Percentiles rank a stretch among this genome's conserved stretches.
Evolutionary conservation across 2,888 invertebrate species (phyloP).

Genomic region (Polylopha cassiicola): DNA sequence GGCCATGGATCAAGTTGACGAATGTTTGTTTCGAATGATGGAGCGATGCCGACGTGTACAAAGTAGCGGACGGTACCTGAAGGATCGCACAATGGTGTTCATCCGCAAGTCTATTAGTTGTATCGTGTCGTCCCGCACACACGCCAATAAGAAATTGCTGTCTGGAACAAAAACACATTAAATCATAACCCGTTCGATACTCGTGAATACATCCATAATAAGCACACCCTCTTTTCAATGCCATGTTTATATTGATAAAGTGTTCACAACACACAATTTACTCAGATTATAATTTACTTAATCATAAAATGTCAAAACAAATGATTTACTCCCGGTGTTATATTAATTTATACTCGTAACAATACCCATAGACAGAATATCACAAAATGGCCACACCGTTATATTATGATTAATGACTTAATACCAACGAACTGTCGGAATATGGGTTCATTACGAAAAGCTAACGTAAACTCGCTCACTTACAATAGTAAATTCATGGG

Average conservation of each 20-base stretch:
- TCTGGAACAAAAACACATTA: constrained; percentile 78
- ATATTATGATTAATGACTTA: constrained; percentile 23
- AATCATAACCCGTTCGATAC: not conserved
- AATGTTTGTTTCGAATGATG: too few relatives aligned
- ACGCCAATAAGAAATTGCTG: constrained; percentile 91
- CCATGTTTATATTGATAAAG: too few relatives aligned
- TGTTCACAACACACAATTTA: too few relatives aligned
- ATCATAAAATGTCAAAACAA: too few relatives aligned
- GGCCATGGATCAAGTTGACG: not conserved
- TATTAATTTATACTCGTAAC: too few relatives aligned
- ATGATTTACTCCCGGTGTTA: too few relatives aligned
- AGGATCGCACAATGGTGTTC: constrained; percentile 93
- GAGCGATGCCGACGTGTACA: too few relatives aligned
- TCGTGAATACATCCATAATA: not conserved
- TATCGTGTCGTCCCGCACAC: constrained; percentile 96
- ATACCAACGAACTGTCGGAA: constrained; percentile 11
- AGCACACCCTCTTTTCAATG: too few relatives aligned
- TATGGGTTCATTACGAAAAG: constrained; percentile 15
- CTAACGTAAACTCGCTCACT: constrained; percentile 6
- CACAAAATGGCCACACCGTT: constrained; percentile 21
- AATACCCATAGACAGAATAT: not conserved
- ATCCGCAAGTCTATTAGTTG: constrained; percentile 96
- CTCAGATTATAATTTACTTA: too few relatives aligned
- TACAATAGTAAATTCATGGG: constrained; percentile 17
- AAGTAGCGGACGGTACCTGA: constrained; percentile 83